Evolutionary conservation across 2,797 vertebrate genomes (phyloP).

Genomic region (Myiotriccus ornatus): DNA sequence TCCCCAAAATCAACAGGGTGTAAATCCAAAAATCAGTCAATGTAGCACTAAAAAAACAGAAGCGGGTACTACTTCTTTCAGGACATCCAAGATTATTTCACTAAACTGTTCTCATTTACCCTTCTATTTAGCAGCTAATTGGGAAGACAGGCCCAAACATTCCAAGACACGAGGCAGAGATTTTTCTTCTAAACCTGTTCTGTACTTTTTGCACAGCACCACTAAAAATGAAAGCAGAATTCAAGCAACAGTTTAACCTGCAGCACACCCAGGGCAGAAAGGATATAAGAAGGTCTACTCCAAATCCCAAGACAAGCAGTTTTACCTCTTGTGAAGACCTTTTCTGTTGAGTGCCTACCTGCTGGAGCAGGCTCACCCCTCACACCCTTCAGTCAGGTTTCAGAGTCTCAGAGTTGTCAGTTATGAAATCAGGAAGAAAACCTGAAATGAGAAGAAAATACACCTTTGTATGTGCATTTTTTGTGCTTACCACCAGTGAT

Average conservation of each 20-base stretch:
- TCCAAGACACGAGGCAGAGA: not conserved
- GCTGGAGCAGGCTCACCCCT: slow-evolving; percentile 34
- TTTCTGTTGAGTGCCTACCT: slow-evolving; percentile 53
- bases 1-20: not conserved
- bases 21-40: not conserved
- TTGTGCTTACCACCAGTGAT: not conserved
- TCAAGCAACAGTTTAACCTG: not conserved
- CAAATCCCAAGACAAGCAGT: not conserved
- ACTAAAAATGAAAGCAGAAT: not conserved
- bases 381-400: not conserved
- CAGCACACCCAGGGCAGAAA: not conserved
- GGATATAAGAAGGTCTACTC: not conserved
- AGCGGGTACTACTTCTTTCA: not conserved
- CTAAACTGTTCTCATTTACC: not conserved
- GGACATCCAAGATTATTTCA: not conserved
- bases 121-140: not conserved
- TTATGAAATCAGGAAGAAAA: slow-evolving; percentile 58
- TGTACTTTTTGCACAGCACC: not conserved
- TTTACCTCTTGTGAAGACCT: not conserved
- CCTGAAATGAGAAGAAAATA: slow-evolving; percentile 70
- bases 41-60: fast-evolving
- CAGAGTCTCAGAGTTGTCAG: slow-evolving; percentile 22
- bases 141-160: not conserved
- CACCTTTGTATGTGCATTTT: not conserved
- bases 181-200: not conserved